Evolutionary conservation across 2,888 invertebrate genomes (phyloP).

Genomic region (Mythimna albipuncta): DNA sequence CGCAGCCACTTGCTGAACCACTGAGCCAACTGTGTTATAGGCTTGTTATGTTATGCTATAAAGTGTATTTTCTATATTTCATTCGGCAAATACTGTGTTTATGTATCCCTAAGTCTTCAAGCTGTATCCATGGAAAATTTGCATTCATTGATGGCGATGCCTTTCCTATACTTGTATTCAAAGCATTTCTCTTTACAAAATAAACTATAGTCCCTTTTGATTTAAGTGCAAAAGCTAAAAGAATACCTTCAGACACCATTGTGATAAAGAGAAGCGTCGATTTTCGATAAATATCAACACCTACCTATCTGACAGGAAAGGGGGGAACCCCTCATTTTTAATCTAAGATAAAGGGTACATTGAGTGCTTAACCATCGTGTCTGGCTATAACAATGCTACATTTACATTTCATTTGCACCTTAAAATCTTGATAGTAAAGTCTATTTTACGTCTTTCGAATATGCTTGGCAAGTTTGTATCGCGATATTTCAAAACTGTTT

Average conservation of each 20-base stretch:
- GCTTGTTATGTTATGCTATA: too few relatives aligned
- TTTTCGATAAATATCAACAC: constrained; percentile 69
- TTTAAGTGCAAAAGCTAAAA: constrained; percentile 60
- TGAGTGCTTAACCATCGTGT: constrained; percentile 87
- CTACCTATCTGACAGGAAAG: constrained; percentile 60
- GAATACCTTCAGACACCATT: constrained; percentile 50
- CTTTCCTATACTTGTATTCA: constrained; percentile 12
- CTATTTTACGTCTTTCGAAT: constrained; percentile 11
- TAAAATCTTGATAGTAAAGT: constrained; percentile 21
- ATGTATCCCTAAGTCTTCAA: background rate
- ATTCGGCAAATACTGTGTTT: background rate
- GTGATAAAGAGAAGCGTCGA: constrained; percentile 56
- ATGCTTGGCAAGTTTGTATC: constrained; percentile 61
- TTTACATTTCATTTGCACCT: constrained; percentile 37
- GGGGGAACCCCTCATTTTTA: constrained; percentile 81
- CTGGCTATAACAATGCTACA: constrained; percentile 68
- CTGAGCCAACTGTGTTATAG: too few relatives aligned
- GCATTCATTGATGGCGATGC: background rate
- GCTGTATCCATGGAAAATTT: background rate
- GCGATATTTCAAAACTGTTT: constrained; percentile 66
- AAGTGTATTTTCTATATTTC: too few relatives aligned
- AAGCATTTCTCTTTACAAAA: constrained; percentile 11
- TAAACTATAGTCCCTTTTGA: constrained; percentile 32
- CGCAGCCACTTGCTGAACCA: too few relatives aligned
- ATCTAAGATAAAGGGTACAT: constrained; percentile 90